Evolutionary conservation across 2,888 invertebrate species (phyloP), one percentile per base, ranked within the genome.

Genomic region (Philonicus albiceps): DNA sequence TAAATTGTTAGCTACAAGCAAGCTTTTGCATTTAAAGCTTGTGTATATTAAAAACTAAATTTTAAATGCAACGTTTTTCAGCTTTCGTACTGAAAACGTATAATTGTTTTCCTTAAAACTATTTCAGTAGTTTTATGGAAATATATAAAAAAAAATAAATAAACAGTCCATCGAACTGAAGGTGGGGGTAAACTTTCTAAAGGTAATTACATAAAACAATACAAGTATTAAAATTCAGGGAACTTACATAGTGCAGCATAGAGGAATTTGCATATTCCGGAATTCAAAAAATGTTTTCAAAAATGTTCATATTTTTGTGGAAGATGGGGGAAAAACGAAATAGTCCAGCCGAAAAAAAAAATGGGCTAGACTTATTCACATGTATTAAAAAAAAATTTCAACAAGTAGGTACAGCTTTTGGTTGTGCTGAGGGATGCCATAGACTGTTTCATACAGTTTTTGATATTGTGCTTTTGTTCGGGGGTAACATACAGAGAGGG

Each of bases 401-500:
- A 53, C 53, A 53, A 19, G n/a, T 53, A 53, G 19, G 7, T 7
- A 53, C 22, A 27, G 22, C 74, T 16, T 31, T 74, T 19, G 34
- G 19, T n/a, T 34, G 31, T 34, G 34, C 27, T 74, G 43, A 73
- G 83, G 75, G 85, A 86, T 73, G 16, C 22, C 8, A 43, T 22
- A 37, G 2, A 87, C 87, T 86, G 87, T 86, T 87, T 86, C 88
- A 85, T 31, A 88, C 88, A 88, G 87, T 76, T 84, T 87, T 86
- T 19, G 16, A 19, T 53, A 5, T 19, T 49, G 19, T 49, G 34
- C 34, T 83, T 64, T 53, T 72, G n/a, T 30, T 80, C 53, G 4
- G 55, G 55, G 49, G 49, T 30, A 43, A 81, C 81, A 55, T 55
- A 49, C 55, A 27, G 49, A 43, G 34, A 76, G 53, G 76, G 22